phyloP scores from a whole-genome alignment of 2,113 vertebrate genomes.

The Tupaia tana region DNA sequence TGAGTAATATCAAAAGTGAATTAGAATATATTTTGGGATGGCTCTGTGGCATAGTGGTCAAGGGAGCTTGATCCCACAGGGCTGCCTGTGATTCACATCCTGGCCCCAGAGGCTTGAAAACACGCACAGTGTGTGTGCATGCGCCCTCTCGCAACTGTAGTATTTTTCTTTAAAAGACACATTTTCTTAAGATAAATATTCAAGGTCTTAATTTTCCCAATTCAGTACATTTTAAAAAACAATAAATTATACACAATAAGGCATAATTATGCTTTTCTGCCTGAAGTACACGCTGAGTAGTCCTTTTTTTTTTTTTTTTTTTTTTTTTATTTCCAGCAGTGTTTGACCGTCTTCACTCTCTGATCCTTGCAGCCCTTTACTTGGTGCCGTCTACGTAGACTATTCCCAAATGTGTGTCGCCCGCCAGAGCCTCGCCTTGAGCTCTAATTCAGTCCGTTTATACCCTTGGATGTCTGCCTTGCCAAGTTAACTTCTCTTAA shows the following conservation, averaged over 20 bases:
- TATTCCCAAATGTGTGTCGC: background rate
- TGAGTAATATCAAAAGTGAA: too few relatives aligned
- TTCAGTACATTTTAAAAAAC: background rate
- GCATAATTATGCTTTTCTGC: background rate
- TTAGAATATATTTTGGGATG: too few relatives aligned
- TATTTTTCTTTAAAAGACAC: background rate
- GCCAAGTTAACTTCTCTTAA: background rate
- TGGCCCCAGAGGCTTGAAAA: too few relatives aligned
- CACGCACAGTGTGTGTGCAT: too few relatives aligned
- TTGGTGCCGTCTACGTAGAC: background rate
- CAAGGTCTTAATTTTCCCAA: background rate
- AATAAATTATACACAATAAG: background rate
- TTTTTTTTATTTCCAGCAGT: background rate
- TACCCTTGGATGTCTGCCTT: background rate
- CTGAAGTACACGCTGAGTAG: accelerated
- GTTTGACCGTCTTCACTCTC: background rate
- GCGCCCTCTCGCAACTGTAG: too few relatives aligned
- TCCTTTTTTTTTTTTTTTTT: background rate
- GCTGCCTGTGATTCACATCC: too few relatives aligned
- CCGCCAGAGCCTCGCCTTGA: background rate
- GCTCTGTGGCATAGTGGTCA: too few relatives aligned
- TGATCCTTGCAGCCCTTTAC: background rate
- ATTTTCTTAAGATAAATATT: background rate
- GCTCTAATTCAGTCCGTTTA: background rate
- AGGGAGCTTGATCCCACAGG: too few relatives aligned